These are phyloP conservation scores for Scaptomyza caliginosa DNA, from an alignment of 2,888 invertebrate genomes.

Conservation along the genomic window DNA sequence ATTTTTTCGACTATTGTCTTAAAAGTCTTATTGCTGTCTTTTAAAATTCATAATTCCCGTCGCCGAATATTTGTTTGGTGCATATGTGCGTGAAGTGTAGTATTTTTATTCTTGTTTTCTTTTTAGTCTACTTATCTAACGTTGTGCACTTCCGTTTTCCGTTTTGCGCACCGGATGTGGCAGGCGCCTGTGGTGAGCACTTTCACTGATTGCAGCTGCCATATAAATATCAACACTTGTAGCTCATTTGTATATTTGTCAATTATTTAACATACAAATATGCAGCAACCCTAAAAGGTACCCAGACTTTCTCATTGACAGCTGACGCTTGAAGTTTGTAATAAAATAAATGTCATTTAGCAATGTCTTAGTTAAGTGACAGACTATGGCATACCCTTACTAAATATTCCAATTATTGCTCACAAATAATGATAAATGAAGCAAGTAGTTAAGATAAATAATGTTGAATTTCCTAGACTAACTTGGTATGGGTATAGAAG, in stretches of 20 bases:
- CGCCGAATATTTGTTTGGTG: slow-evolving; percentile 64
- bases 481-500: neutral
- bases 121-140: slow-evolving; percentile 10
- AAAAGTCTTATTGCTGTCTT: slow-evolving; percentile 23
- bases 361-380: neutral
- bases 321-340: slow-evolving; percentile 12
- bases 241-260: slow-evolving; percentile 44
- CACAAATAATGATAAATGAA: neutral
- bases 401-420: neutral
- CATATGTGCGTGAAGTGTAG: slow-evolving; percentile 70
- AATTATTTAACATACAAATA: slow-evolving; percentile 36
- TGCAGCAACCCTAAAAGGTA: slow-evolving; percentile 26
- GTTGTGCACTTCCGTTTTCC: slow-evolving; percentile 60
- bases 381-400: slow-evolving; percentile 8
- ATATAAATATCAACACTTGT: slow-evolving; percentile 41
- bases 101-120: neutral
- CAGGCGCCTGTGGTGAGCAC: slow-evolving; percentile 68
- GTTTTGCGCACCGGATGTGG: slow-evolving; percentile 55
- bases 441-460: neutral
- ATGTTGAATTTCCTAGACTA: neutral
- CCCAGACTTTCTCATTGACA: slow-evolving; percentile 1
- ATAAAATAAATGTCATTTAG: slow-evolving; percentile 9
- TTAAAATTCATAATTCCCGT: slow-evolving; percentile 59
- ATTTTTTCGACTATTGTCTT: slow-evolving; percentile 16
- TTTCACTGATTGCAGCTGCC: slow-evolving; percentile 62